A percentile compares a stretch with the other conserved stretches of the same genome.
phyloP scores from a whole-genome alignment of 2,113 vertebrate genomes.

The Elephas maximus region DNA sequence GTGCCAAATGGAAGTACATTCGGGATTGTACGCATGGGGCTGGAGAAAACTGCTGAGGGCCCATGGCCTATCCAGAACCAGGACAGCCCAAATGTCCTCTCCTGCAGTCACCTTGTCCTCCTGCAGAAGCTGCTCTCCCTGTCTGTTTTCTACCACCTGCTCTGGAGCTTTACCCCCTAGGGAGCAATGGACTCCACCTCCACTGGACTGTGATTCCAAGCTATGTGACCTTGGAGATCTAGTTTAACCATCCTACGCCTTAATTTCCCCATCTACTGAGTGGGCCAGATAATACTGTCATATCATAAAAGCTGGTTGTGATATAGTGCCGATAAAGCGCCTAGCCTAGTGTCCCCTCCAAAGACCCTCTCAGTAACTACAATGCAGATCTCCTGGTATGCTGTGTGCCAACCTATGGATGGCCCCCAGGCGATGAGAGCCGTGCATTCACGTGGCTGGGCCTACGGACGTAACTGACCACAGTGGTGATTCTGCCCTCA shows the following conservation, averaged over 20 bases:
- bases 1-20: not conserved
- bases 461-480: not conserved
- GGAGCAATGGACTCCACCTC: not conserved
- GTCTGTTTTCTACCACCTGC: not conserved
- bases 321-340: not conserved
- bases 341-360: not conserved
- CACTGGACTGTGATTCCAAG: not conserved
- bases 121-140: not conserved
- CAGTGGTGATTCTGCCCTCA: not conserved
- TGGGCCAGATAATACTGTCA: not conserved
- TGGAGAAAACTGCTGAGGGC: not conserved
- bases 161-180: not conserved
- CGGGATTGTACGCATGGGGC: not conserved
- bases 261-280: not conserved
- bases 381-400: not conserved
- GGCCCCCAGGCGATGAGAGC: not conserved
- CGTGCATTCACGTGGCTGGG: not conserved
- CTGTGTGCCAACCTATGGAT: not conserved
- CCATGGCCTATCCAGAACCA: too few relatives aligned
- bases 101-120: not conserved
- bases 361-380: not conserved
- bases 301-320: not conserved
- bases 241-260: not conserved
- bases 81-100: too few relatives aligned
- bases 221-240: not conserved